Base-by-base conservation (phyloP, 64 coral and sea anemone genomes). In the Orbicella faveolata region DNA sequence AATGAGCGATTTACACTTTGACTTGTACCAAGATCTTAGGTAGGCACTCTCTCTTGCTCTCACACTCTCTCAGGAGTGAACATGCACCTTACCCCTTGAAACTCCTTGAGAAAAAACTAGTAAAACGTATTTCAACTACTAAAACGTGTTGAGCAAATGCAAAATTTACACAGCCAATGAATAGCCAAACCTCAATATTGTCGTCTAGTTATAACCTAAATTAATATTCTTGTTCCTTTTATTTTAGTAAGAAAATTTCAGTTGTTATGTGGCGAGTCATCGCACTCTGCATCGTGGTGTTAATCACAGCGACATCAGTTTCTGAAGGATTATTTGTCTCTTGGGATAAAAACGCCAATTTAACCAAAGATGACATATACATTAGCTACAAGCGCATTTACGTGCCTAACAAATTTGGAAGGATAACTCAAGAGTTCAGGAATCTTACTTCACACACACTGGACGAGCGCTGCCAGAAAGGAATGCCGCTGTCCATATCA, bases 391-490 rank as follows among this genome's bases (percentile, higher is more conserved):
- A 52, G 7, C 76, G 69, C 1, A 48, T 80, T 53, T 87, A 87
- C 17, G 52, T 87, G 7, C 90, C 90, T 76, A 83, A 63, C n/a
- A 53, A 52, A 54, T 82, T n/a, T 70, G 30, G 52, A 54, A 14
- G 1, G 0, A 64, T 75, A 55, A 61, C 36, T 33, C 57, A 9
- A 44, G 21, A 34, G n/a, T 87, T 88, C 9, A 18, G 20, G 72
- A 96, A 96, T 39, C 48, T 96, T 7, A 96, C 91, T 3, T 85
- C 89, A 23, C 86, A 63, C 36, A 83, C 91, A n/a, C 72, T 96
- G 33, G 95, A 96, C 44, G 83, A 96, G 83, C 82, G 95, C n/a
- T 96, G 95, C 62, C 77, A 73, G 1, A 36, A 59, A 36, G 95
- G 95, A 36, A 74, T 88, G 67, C 83, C 91, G 1, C 74, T 96